Base-by-base conservation (phyloP, 2,888 invertebrate species). In the Melipona bicolor region DNA sequence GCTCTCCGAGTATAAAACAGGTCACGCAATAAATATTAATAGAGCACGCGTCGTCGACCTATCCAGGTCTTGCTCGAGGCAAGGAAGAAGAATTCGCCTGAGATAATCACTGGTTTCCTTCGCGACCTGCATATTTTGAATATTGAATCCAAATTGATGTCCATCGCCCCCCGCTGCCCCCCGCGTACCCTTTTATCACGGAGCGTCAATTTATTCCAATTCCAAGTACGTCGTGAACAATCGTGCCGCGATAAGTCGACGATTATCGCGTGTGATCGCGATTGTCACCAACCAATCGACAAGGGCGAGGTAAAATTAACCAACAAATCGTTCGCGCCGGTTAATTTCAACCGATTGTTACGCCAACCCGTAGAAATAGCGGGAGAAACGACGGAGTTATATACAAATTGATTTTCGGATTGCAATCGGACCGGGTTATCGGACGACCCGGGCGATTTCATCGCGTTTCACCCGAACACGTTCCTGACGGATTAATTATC, bases 401-500 rank as follows among this genome's bases (percentile, higher is more conserved):
- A 83, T 71, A 50, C 54, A 67, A 71, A 75, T 77, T 73, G 32
- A 78, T 84, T 21, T n/a, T 5, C 43, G 13, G 43, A 9, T 9
- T 27, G 70, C 56, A 61, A 83, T 59, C 54, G 79, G 43, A 17
- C 32, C 50, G 17, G 19, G 54, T 50, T 36, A 50, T 50, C n/a
- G 15, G 32, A n/a, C 19, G 49, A 21, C 24, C 59, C 9, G 9
- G 11, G 43, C 32, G 17, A 70, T 70, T 50, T 49, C 19, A 69
- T 68, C 59, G 71, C 11, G 17, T 56, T 73, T 74, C 43, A 4
- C 56, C 54, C 27, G n/a, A 21, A 21, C 27, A 80, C 74, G 65
- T 68, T 62, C 56, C 19, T 21, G 32, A 61, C 13, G 69, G 32
- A 76, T 83, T 75, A 80, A 80, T 79, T 65, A 59, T 62, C 36